phyloP scores from a whole-genome alignment of 2,113 vertebrate species.

The Thunnus thynnus region DNA sequence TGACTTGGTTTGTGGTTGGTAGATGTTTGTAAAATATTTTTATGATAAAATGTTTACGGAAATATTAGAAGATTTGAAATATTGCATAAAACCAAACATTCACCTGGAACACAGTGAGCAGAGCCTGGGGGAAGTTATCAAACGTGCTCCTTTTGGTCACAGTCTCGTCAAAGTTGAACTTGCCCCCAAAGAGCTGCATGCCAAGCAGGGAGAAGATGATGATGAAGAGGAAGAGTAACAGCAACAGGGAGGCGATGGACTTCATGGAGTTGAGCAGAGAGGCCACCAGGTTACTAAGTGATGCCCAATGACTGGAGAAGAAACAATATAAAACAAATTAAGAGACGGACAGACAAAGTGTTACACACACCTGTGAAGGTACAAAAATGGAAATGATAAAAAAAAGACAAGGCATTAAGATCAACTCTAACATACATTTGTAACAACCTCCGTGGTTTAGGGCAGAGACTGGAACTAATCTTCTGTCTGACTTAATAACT shows the following conservation, averaged over 20 bases:
- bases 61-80: not conserved
- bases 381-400: not conserved
- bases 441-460: too few relatives aligned
- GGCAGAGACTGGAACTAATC: too few relatives aligned
- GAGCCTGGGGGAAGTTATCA: conserved; percentile 97
- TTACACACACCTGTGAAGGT: not conserved
- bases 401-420: not conserved
- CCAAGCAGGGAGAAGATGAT: conserved; percentile 99
- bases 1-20: too few relatives aligned
- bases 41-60: too few relatives aligned
- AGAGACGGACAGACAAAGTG: not conserved
- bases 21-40: too few relatives aligned
- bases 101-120: conserved; percentile 99
- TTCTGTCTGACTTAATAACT: too few relatives aligned
- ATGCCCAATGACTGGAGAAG: conserved; percentile 92
- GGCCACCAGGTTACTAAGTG: conserved; percentile 98
- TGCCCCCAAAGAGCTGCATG: conserved; percentile 99
- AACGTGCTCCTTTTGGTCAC: conserved; percentile 98
- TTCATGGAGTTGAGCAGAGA: conserved; percentile 99
- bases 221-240: conserved; percentile 99
- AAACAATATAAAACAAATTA: not conserved
- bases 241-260: conserved; percentile 97
- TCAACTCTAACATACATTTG: not conserved
- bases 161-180: conserved; percentile 99
- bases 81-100: not conserved